Evolutionary conservation across 2,888 invertebrate species (phyloP), one percentile per base, ranked within the genome.

Genomic region (Pristionchus fissidentatus): DNA sequence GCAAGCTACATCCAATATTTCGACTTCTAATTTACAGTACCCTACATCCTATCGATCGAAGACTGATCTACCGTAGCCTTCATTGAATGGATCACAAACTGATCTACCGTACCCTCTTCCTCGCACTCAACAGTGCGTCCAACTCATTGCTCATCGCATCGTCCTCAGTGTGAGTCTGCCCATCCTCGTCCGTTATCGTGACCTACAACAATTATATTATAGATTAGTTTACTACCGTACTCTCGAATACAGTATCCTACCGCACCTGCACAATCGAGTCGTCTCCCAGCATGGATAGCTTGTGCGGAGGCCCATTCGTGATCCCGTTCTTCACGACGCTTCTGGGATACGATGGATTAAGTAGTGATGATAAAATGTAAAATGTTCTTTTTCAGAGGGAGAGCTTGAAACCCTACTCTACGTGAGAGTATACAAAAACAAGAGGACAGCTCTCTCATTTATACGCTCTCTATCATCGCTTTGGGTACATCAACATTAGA

Each of bases 101-200:
- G 29, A 60, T 43, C 26, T 57, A 57, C 26, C 79, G 32, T 62
- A 81, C 91, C 26, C 92, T 86, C 84, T 91, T 92, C 84, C 90
- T 87, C n/a, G 89, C 83, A 29, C 89, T 86, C 32, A 89, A 83
- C n/a, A 89, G 84, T 7, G 88, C 87, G 78, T 90, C 90, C 84
- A 90, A 87, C 83, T 90, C 90, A 29, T 85, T 86, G 19, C 85
- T 85, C 70, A 90, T 85, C 29, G 70, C 77, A 60, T 87, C 85
- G 38, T 91, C 90, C 26, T 77, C 84, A 10, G 84, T 80, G 43
- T 88, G 87, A 57, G 86, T 49, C 73, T 88, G 88, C 3, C 90
- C 90, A 73, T 85, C 85, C 83, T 90, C 90, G 73, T 90, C 89
- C 10, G 90, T 90, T 83, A 90, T 88, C 15, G 89, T 89, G 13